Conservation (phyloP, 1,140 invertebrate species). For the Listronotus bonariensis region DNA sequence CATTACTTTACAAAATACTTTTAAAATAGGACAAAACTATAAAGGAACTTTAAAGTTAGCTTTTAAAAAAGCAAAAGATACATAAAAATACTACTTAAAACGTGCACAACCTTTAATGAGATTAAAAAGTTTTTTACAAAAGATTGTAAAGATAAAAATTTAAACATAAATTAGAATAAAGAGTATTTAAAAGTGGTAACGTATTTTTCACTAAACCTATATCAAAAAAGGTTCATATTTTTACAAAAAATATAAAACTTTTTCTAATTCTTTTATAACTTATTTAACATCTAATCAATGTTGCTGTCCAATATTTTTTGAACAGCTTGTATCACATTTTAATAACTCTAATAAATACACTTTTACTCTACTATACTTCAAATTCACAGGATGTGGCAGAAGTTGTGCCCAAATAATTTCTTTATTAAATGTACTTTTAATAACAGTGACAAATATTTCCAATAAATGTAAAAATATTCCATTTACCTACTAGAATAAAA, state of each 20-base stretch:
- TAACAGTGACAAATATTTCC: too few species aligned
- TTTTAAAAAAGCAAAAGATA: constrained; percentile 43
- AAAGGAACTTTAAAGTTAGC: constrained; percentile 43
- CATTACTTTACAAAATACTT: background rate
- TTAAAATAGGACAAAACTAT: constrained; percentile 6
- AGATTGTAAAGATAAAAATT: constrained; percentile 3
- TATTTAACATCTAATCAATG: constrained; percentile 35
- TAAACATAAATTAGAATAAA: constrained; percentile 25
- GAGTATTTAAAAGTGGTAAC: constrained; percentile 48
- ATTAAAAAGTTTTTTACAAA: constrained; percentile 23
- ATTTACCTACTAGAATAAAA: too few species aligned
- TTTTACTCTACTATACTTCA: background rate
- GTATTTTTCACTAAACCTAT: constrained; percentile 44
- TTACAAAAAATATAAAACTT: constrained; percentile 21
- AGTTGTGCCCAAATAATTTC: too few species aligned
- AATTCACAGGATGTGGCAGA: constrained; percentile 4
- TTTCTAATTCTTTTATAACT: constrained; percentile 1
- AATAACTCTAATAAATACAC: constrained; percentile 39
- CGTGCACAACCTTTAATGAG: constrained; percentile 37
- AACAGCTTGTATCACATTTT: constrained; percentile 47
- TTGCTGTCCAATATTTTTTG: constrained; percentile 30
- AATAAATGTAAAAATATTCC: too few species aligned
- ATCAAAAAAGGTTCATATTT: constrained; percentile 23
- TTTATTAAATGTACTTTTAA: too few species aligned
- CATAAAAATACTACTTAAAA: constrained; percentile 24